Evolutionary conservation across 2,113 vertebrate genomes (phyloP).

Genomic region (Plectropomus leopardus): DNA sequence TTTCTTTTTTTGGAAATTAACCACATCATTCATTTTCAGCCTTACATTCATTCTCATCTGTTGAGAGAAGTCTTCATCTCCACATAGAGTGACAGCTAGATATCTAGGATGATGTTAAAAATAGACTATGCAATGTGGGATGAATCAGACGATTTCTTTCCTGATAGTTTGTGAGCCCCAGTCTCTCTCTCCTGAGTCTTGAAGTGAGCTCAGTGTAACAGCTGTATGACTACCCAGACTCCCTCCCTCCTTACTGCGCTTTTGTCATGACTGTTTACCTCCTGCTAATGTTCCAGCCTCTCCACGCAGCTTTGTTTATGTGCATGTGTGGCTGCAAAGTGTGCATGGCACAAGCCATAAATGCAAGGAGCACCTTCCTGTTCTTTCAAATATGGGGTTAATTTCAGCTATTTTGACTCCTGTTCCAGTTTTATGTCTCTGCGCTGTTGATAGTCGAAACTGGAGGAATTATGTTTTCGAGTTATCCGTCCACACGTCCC

Average conservation of each 20-base stretch:
- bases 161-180: slow-evolving; percentile 29
- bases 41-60: slow-evolving; percentile 42
- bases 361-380: background rate
- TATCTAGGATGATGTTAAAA: slow-evolving; percentile 16
- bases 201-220: slow-evolving; percentile 50
- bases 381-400: slow-evolving; percentile 8
- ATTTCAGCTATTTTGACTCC: background rate
- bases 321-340: slow-evolving; percentile 59
- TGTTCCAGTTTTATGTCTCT: no score
- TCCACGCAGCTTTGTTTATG: slow-evolving; percentile 19
- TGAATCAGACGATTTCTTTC: slow-evolving; percentile 16
- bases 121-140: slow-evolving; percentile 5
- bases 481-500: no score
- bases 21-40: slow-evolving; percentile 1
- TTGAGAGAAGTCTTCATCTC: slow-evolving; percentile 12
- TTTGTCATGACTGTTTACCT: slow-evolving; percentile 28
- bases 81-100: slow-evolving; percentile 2
- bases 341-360: slow-evolving; percentile 46
- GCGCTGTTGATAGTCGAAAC: no score
- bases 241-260: slow-evolving; percentile 65
- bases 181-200: slow-evolving; percentile 24
- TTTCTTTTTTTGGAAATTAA: background rate
- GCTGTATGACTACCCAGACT: slow-evolving; percentile 82
- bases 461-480: no score
- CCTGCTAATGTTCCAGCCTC: slow-evolving; percentile 18